A percentile compares a stretch with the other conserved stretches of the same genome.
Conservation (phyloP, 2,113 vertebrate species). For the Leucoraja erinaceus region DNA sequence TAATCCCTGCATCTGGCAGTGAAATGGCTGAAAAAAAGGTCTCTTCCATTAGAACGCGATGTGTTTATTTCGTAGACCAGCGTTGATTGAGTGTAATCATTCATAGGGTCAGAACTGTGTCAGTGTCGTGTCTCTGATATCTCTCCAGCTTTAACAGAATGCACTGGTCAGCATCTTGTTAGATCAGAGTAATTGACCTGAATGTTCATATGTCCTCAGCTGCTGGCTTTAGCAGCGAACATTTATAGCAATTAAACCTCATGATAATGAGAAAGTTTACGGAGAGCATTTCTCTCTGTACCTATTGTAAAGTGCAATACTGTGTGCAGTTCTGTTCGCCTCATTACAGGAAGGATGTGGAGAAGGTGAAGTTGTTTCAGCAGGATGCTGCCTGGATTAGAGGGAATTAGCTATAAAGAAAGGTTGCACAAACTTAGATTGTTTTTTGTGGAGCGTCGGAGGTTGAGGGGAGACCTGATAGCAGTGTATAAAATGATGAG, state of each 20-base stretch:
- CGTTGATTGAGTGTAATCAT: neutral
- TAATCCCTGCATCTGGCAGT: neutral
- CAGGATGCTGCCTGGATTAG: too few relatives aligned
- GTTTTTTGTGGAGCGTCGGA: too few relatives aligned
- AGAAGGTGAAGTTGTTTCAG: too few relatives aligned
- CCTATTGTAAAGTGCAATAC: neutral
- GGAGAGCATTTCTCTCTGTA: neutral
- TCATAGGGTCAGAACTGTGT: neutral
- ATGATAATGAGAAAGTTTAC: neutral
- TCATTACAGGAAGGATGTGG: too few relatives aligned
- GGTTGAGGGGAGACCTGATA: too few relatives aligned
- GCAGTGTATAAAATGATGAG: too few relatives aligned
- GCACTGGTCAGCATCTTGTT: neutral
- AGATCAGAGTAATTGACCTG: neutral
- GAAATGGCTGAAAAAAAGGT: neutral
- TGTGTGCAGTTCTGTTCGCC: too few relatives aligned
- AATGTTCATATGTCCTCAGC: neutral
- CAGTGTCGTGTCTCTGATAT: neutral
- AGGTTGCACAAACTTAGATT: too few relatives aligned
- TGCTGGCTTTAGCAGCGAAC: neutral
- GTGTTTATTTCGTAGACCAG: neutral
- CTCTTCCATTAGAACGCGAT: neutral
- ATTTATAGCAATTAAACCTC: neutral
- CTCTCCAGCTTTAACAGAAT: neutral
- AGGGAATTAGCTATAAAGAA: too few relatives aligned